These are phyloP conservation scores for Strigamia maritima DNA, from an alignment of 2,888 invertebrate genomes.

Conservation along the genomic window DNA sequence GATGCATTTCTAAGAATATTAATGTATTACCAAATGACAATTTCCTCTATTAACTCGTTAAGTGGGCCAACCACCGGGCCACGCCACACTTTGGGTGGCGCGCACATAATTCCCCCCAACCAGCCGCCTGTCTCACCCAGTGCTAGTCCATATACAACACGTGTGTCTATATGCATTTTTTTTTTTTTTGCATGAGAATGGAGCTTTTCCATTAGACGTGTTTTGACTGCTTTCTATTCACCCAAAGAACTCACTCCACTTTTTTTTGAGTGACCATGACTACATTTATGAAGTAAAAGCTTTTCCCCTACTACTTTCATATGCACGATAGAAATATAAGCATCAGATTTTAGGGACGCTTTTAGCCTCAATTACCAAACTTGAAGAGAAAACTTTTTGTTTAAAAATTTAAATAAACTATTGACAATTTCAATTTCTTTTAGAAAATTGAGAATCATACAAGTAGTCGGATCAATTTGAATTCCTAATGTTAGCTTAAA, in stretches of 20 bases:
- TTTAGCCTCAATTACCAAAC: neutral
- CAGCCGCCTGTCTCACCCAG: too few species aligned
- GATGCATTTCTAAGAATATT: neutral
- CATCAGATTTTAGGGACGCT: neutral
- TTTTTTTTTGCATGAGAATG: neutral
- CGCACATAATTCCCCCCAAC: neutral
- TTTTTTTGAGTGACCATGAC: conserved; percentile 20
- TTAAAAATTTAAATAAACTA: neutral
- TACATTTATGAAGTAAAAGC: conserved; percentile 22
- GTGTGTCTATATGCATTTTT: too few species aligned
- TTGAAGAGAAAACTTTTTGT: neutral
- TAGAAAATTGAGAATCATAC: too few species aligned
- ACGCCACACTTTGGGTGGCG: conserved; percentile 1
- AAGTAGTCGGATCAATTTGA: too few species aligned
- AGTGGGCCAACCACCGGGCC: neutral
- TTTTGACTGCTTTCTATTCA: conserved; percentile 25
- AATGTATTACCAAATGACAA: conserved; percentile 16
- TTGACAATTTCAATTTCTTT: too few species aligned
- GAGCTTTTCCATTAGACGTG: conserved; percentile 18
- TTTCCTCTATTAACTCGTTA: conserved; percentile 5
- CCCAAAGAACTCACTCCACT: neutral
- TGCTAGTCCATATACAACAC: too few species aligned
- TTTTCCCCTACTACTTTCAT: neutral
- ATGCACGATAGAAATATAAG: conserved; percentile 21
- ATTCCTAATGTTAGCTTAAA: too few species aligned